phyloP scores from a whole-genome alignment of 2,113 vertebrate genomes.

The Chascanopsetta lugubris region DNA sequence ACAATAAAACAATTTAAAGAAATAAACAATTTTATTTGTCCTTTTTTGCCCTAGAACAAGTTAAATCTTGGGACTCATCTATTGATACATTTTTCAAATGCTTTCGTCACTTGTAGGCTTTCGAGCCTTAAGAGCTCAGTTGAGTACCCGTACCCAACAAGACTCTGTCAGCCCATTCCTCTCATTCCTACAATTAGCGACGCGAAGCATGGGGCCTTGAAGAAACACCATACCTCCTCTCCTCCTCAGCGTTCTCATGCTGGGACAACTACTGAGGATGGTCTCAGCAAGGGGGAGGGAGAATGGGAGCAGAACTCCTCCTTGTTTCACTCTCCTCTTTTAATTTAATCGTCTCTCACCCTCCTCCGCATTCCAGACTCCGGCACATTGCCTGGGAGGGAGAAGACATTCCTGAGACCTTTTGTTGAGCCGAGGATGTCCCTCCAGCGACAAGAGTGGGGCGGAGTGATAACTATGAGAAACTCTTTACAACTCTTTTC shows the following conservation, averaged over 20 bases:
- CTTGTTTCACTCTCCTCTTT: conserved; percentile 44
- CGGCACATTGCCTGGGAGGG: conserved; percentile 42
- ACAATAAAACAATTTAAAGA: too few relatives aligned
- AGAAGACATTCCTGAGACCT: conserved; percentile 58
- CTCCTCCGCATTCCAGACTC: conserved; percentile 67
- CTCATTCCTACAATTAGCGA: conserved; percentile 74
- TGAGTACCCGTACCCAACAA: conserved; percentile 13
- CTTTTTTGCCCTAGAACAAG: not conserved
- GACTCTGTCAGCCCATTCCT: conserved; percentile 55
- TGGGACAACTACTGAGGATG: conserved; percentile 46
- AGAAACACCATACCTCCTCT: conserved; percentile 11
- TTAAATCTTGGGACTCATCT: not conserved
- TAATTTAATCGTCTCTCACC: conserved; percentile 35
- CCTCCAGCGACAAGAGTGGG: conserved; percentile 22
- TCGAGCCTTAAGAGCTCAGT: not conserved
- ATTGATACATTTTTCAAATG: not conserved
- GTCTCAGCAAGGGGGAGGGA: conserved; percentile 11
- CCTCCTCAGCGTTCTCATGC: conserved; percentile 51
- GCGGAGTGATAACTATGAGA: conserved; percentile 45
- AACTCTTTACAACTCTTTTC: conserved; percentile 19
- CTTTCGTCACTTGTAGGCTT: not conserved
- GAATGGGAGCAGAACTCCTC: conserved; percentile 32
- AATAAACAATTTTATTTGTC: not conserved
- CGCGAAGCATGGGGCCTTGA: conserved; percentile 46
- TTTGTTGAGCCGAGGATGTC: conserved; percentile 54